Evolutionary conservation across 2,113 vertebrate genomes (phyloP).

Genomic region (Hippoglossus stenolepis): DNA sequence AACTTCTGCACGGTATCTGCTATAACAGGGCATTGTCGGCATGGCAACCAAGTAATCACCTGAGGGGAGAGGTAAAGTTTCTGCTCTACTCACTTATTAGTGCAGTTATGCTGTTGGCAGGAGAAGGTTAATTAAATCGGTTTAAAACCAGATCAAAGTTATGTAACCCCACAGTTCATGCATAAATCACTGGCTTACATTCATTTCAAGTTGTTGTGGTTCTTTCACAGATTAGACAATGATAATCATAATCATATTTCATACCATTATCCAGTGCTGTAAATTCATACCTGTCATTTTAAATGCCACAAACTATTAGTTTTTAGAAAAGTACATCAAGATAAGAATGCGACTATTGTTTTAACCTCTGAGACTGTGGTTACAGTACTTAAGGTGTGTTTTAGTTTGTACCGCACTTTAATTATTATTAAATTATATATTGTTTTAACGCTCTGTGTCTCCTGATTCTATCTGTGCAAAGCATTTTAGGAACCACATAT

Average conservation of each 20-base stretch:
- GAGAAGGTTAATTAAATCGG: background rate
- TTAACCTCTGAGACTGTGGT: background rate
- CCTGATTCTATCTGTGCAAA: background rate
- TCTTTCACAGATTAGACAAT: too few species aligned
- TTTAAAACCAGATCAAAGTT: background rate
- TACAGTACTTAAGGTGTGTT: background rate
- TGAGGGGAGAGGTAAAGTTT: constrained; percentile 39
- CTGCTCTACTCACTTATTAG: constrained; percentile 14
- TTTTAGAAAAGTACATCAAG: background rate
- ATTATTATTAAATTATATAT: too few species aligned
- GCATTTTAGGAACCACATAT: background rate
- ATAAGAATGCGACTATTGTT: background rate
- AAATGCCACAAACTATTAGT: background rate
- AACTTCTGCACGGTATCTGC: constrained; percentile 11
- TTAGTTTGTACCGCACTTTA: too few species aligned
- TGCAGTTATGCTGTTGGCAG: background rate
- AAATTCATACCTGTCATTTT: background rate
- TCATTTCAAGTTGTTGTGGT: background rate
- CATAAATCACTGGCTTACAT: background rate
- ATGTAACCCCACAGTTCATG: background rate
- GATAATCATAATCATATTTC: background rate
- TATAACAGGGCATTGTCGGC: background rate
- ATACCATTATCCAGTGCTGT: background rate
- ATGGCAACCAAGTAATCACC: constrained; percentile 53
- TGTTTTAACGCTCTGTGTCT: background rate